Evolutionary conservation across 2,888 invertebrate species (phyloP), one percentile per base, ranked within the genome.

Genomic region (Geophilus truncorum): DNA sequence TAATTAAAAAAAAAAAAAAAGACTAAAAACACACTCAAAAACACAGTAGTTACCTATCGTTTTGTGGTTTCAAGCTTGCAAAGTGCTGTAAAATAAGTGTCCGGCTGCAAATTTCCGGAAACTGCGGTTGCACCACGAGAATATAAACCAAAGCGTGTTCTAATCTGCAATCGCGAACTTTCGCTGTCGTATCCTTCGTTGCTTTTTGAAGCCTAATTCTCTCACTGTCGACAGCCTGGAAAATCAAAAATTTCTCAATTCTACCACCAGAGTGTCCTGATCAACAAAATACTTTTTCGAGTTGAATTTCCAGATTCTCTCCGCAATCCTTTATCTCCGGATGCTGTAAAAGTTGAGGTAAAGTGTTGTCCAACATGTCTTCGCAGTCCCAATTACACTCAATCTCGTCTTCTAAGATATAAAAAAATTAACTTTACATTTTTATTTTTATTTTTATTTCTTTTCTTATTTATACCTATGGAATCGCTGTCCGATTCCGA

Each of bases 121-220:
- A 21, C 21, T 4, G 1, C 12, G 57, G 57, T 23, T 57, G 62
- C 62, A 62, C 7, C 23, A 62, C 82, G 1, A 77, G 77, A 82
- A 84, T 81, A 36, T 86, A 87, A 10, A 86, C 83, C 23, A 85
- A 84, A 36, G 86, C 84, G 82, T 86, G 85, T 10, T 84, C 82
- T 23, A 87, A 83, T 6, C 87, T 84, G 0, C 83, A 83, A 81
- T 87, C 87, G 6, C 45, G 7, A 6, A 23, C 23, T 7, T 23
- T 23, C 3, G 6, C 21, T 7, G 15, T 21, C 25, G 62, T 62
- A 25, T 62, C 62, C 10, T 62, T 21, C 21, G 23, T 23, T 5
- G 62, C 62, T 45, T 62, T 62, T 25, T 62, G 23, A 3, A 62
- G 7, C 25, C 62, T 1, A 25, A 25, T 1, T 25, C 23, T 7